Base-by-base conservation (phyloP, 2,888 invertebrate species). In the Erebia aethiops region DNA sequence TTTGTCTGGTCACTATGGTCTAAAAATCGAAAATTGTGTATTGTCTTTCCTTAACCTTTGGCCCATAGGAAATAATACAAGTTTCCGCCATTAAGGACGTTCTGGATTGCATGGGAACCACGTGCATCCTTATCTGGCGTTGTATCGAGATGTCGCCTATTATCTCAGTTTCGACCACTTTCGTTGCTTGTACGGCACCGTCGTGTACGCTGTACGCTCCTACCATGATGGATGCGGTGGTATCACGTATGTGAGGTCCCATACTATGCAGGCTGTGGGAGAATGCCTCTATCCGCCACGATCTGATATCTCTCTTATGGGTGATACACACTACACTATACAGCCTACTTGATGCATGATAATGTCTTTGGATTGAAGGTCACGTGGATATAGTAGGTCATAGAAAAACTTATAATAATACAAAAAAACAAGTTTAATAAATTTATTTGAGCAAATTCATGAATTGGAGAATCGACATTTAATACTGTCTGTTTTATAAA, bases 91-190 rank as follows among this genome's bases (percentile, higher is more conserved):
- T 74, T 69, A 75, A 82, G 82, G 83, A 84, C 83, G 85, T 83
- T 82, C 83, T 84, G 84, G 85, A 83, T 84, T 81, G 83, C 90
- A 90, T 91, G 92, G 90, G 93, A 92, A 91, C 88, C 87, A 85
- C 84, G 85, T 83, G 80, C 76, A 74, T 78, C 80, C 84, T 92
- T 92, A 93, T 93, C 92, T 89, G 76, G 80, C 81, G 86, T 89
- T 91, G 93, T 93, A 93, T 93, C 92, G 84, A 83, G 86, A 85
- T 92, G 92, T 92, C 90, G 89, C 87, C 91, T 84, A 92, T 92
- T 92, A 93, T 93, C 93, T 92, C 82, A 80, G 84, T 84, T 87
- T 85, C 84, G 87, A 87, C 84, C 89, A 89, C 88, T 91, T 91
- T 90, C 85, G 88, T 87, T 83, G 87, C 90, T 89, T 91, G 92